Evolutionary conservation across 2,797 vertebrate genomes (phyloP).

Genomic region (Threskiornis aethiopicus): DNA sequence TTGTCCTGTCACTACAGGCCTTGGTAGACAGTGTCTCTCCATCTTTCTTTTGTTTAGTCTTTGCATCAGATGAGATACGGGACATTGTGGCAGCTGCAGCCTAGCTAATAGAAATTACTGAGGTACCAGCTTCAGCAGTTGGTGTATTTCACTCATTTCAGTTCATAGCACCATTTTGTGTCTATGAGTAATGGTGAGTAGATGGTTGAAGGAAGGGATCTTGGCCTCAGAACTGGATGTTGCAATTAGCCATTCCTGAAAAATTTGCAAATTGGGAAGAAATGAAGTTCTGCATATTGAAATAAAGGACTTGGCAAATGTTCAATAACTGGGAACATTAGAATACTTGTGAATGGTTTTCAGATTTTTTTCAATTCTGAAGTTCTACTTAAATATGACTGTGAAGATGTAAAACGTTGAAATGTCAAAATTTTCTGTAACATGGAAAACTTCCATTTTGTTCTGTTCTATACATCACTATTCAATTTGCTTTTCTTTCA

Average conservation of each 20-base stretch:
- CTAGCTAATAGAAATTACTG: background rate
- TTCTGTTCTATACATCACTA: background rate
- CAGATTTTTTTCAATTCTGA: background rate
- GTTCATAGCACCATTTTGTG: background rate
- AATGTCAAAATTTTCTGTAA: background rate
- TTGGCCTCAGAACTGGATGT: background rate
- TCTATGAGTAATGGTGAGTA: background rate
- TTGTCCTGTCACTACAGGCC: background rate
- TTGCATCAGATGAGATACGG: background rate
- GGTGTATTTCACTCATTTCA: background rate
- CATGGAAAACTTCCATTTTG: background rate
- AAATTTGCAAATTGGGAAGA: background rate
- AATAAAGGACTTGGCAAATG: background rate
- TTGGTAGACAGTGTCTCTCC: background rate
- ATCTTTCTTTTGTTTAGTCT: background rate
- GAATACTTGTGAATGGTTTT: background rate
- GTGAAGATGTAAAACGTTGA: background rate
- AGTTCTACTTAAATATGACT: background rate
- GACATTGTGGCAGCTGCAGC: background rate
- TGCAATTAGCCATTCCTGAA: background rate
- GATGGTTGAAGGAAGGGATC: background rate
- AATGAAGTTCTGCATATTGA: background rate
- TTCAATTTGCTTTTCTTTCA: background rate
- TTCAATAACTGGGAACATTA: background rate
- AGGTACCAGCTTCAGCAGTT: background rate